Base-by-base conservation (phyloP, 2,797 vertebrate genomes). In the Galago senegalensis region DNA sequence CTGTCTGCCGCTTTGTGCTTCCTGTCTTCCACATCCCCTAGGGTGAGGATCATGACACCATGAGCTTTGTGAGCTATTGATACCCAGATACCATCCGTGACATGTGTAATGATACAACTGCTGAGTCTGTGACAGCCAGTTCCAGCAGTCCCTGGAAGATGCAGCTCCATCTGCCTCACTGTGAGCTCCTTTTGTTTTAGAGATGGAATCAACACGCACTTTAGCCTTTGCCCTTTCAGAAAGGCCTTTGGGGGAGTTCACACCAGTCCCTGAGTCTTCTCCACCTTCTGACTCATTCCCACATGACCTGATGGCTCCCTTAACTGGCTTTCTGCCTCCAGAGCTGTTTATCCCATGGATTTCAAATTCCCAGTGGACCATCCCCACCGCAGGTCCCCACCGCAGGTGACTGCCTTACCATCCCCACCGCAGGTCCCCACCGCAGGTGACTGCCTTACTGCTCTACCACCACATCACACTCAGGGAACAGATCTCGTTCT, bases 41-140 rank as follows among this genome's bases (percentile, higher is more conserved):
- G 2, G 46, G 53, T 34, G 60, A 0, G 37, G 37, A 17, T 12
- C 58, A 25, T 14, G 75, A 95, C 23, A 46, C 7, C 21, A 83
- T 0, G 49, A 1, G 0, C 67, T 76, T 97, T 43, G n/a, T 27
- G 43, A 27, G 3, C 40, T 80, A 5, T 80, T 97, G 49, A 25
- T 96, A 91, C 60, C 91, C 86, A 91, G 89, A 97, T 1, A 60
- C 63, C 8, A 11, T 3, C 63, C 97, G 94, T 81, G 79, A 93
- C 0, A 77, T 91, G 56, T 97, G 96, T 25, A 88, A 92, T 1
- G 34, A 5, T 2, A 23, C 60, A 49, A 46, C 88, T 0, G 12
- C 84, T 49, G 81, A 94, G 11, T 21, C 94, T 75, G 31, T 40
- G 5, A 29, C 2, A 12, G 58, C 96, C 49, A 95, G 5, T 92